These are phyloP conservation scores for Zoanthus solanderi DNA, from an alignment of 92 coral and sea anemone species.

Conservation along the genomic window DNA sequence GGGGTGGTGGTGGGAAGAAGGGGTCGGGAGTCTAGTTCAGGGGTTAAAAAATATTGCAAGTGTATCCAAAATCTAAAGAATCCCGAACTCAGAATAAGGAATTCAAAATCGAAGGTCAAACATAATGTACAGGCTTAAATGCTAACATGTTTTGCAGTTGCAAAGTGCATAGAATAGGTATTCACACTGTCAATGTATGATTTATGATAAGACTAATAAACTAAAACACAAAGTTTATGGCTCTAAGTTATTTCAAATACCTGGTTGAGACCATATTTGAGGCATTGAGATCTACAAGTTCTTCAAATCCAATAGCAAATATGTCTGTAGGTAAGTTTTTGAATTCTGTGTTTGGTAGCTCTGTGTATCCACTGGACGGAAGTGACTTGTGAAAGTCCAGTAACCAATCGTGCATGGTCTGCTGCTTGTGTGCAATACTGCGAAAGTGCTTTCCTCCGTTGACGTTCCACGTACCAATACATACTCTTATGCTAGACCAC, in stretches of 20 bases:
- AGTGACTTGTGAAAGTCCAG: conserved; percentile 88
- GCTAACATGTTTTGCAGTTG: not conserved
- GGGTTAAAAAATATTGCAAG: too few species aligned
- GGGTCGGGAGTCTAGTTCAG: too few species aligned
- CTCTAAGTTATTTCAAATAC: conserved; percentile 39
- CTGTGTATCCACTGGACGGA: conserved; percentile 85
- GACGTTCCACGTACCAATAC: conserved; percentile 98
- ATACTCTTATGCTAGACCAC: conserved; percentile 92
- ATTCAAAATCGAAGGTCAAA: too few species aligned
- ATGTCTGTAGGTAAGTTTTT: conserved; percentile 82
- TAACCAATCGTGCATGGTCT: conserved; percentile 98
- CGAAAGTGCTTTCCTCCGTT: conserved; percentile 99
- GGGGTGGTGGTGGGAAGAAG: too few species aligned
- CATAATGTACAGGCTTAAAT: too few species aligned
- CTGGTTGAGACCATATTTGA: conserved; percentile 97
- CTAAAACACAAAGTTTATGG: too few species aligned
- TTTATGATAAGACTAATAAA: too few species aligned
- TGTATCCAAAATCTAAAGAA: too few species aligned
- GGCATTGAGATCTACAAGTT: conserved; percentile 97
- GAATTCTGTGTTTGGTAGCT: conserved; percentile 73
- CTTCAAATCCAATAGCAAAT: conserved; percentile 99
- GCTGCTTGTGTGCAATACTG: conserved; percentile 97
- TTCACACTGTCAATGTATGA: not conserved
- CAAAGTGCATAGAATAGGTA: not conserved
- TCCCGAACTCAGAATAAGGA: too few species aligned